Evolutionary conservation across 2,113 vertebrate genomes (phyloP), one percentile per base, ranked within the genome.

Genomic region (Melanostigma gelatinosum): DNA sequence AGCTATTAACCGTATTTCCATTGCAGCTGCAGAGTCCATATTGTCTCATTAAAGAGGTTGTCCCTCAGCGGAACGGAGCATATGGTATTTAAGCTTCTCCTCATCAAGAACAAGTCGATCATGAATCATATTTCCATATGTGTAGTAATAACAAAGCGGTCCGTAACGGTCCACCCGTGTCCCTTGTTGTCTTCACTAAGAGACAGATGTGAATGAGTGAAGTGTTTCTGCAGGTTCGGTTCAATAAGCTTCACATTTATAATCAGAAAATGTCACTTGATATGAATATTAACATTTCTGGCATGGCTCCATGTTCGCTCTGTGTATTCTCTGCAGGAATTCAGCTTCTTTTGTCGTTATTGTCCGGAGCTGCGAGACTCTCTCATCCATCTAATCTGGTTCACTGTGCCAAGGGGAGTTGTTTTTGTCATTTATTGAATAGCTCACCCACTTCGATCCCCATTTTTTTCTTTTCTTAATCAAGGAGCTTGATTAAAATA

Each of bases 81-180:
- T 72, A 71, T 87, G 82, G 71, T 81, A 81, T 78, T 73, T 9
- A 79, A 68, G 55, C 18, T 68, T 75, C 34, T 62, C 46, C 15
- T 68, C 61, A 86, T 78, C 65, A 71, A 73, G 42, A 60, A 78
- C 55, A 73, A 75, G 80, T 38, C 0, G 42, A 79, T 88, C 75
- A 83, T 82, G 38, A 84, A 78, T 84, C 57, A 70, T 34, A 7
- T 72, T 75, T 83, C 81, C 87, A 83, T 52, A 72, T 83, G 87
- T 86, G 44, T 73, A 80, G 10, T 72, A 70, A 79, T 72, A 50
- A 74, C 68, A 61, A 65, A 62, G 24, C 40, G 70, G 2, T 67
- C 71, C 55, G 29, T 64, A 79, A 80, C 22, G 12, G 38, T 38
- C 38, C 7, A 4, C 71, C 72, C 20, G 54, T 34, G 48, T 40